Conservation (phyloP, 2,113 vertebrate genomes). For the Tragelaphus imberbis region DNA sequence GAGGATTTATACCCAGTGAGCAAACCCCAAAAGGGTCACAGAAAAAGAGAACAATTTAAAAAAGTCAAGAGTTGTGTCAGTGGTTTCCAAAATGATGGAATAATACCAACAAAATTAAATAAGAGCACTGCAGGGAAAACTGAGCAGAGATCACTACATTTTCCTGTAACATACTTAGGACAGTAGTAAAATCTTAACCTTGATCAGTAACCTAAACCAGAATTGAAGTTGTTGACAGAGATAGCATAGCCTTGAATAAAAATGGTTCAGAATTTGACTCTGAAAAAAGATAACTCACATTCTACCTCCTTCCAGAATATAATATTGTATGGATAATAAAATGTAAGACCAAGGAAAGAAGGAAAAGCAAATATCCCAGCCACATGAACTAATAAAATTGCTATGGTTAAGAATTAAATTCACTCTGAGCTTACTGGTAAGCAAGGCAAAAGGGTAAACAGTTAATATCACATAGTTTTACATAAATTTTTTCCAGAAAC, state of each 20-base stretch:
- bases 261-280: neutral
- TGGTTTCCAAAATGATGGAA: neutral
- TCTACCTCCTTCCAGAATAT: neutral
- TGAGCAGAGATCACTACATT: neutral
- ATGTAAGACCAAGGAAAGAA: neutral
- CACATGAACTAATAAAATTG: neutral
- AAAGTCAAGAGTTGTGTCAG: neutral
- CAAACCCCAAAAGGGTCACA: neutral
- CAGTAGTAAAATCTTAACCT: neutral
- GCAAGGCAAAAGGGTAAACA: conserved; percentile 13
- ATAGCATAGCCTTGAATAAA: neutral
- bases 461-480: neutral
- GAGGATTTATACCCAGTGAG: neutral
- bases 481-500: neutral
- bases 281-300: neutral
- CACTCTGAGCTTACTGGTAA: conserved; percentile 1
- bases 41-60: neutral
- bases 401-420: conserved; percentile 15
- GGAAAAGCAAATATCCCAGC: neutral
- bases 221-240: neutral
- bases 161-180: neutral
- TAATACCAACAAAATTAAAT: neutral
- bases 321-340: neutral
- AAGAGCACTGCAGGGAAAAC: neutral
- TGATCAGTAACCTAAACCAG: neutral